phyloP scores from a whole-genome alignment of 1,140 invertebrate genomes.

The Drosophila asahinai region DNA sequence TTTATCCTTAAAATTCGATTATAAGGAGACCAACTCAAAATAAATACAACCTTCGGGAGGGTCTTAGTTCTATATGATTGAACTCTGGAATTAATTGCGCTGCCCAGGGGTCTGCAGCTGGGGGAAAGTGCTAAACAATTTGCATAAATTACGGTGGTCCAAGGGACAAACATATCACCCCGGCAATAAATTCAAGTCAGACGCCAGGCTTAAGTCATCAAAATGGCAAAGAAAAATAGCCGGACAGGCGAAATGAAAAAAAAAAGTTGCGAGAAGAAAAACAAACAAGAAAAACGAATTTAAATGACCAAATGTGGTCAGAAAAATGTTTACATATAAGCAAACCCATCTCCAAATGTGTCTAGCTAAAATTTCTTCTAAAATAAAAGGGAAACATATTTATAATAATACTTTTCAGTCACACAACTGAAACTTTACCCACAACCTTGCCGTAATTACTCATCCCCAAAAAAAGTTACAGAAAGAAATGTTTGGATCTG shows the following conservation, averaged over 20 bases:
- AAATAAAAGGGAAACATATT: not conserved
- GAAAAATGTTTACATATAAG: not conserved
- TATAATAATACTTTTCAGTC: not conserved
- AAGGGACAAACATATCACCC: conserved; percentile 51
- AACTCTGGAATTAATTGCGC: conserved; percentile 72
- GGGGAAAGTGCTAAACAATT: conserved; percentile 61
- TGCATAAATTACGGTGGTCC: conserved; percentile 70
- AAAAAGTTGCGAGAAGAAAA: conserved; percentile 7
- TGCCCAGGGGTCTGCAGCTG: conserved; percentile 1
- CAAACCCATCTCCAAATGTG: not conserved
- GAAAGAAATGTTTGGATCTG: conserved; percentile 22
- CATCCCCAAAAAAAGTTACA: not conserved
- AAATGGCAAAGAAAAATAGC: conserved; percentile 48
- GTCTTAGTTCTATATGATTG: conserved; percentile 70
- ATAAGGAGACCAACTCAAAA: conserved; percentile 66
- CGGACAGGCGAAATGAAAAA: conserved; percentile 8
- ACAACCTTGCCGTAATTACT: conserved; percentile 20
- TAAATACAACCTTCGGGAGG: conserved; percentile 38
- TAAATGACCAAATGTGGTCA: conserved; percentile 8
- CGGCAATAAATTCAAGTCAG: conserved; percentile 71
- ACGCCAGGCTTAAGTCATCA: conserved; percentile 74
- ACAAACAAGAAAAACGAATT: conserved; percentile 19
- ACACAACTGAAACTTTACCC: not conserved
- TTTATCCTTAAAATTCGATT: conserved; percentile 79
- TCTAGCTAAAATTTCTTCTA: not conserved